Conservation (phyloP, 2,113 vertebrate species). For the Alethe diademata region DNA sequence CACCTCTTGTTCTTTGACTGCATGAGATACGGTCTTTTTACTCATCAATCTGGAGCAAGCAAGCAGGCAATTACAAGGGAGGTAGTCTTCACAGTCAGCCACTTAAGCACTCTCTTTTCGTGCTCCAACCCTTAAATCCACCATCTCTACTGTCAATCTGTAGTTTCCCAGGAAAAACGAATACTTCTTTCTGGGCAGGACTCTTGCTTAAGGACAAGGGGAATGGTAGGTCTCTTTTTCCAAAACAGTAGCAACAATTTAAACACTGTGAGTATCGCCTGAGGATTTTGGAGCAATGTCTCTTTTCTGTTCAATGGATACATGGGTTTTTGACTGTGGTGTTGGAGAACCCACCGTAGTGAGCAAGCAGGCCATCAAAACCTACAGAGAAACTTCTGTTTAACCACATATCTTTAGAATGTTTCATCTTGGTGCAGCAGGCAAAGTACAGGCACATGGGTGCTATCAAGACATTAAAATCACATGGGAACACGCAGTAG, state of each 20-base stretch:
- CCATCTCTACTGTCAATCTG: background rate
- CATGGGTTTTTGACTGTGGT: background rate
- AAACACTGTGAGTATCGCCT: rapidly evolving
- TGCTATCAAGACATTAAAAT: background rate
- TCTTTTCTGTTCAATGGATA: background rate
- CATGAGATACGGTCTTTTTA: background rate
- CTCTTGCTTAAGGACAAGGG: background rate
- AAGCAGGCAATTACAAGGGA: background rate
- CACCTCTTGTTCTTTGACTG: background rate
- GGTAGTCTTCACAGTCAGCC: background rate
- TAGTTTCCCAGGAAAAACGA: background rate
- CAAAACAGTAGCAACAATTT: background rate
- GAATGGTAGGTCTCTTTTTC: background rate
- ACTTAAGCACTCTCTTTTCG: background rate
- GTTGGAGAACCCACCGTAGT: rapidly evolving
- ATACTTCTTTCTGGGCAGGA: background rate
- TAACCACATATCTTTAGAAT: background rate
- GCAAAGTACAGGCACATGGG: background rate
- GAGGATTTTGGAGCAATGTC: background rate
- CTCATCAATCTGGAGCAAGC: background rate
- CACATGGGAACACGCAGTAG: background rate
- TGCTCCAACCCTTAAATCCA: background rate
- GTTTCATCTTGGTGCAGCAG: background rate
- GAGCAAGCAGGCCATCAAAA: background rate
- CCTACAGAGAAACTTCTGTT: background rate